A percentile compares a stretch with the other conserved stretches of the same genome.
Conservation (phyloP, 2,797 vertebrate genomes). For the Phataginus tetradactyla region DNA sequence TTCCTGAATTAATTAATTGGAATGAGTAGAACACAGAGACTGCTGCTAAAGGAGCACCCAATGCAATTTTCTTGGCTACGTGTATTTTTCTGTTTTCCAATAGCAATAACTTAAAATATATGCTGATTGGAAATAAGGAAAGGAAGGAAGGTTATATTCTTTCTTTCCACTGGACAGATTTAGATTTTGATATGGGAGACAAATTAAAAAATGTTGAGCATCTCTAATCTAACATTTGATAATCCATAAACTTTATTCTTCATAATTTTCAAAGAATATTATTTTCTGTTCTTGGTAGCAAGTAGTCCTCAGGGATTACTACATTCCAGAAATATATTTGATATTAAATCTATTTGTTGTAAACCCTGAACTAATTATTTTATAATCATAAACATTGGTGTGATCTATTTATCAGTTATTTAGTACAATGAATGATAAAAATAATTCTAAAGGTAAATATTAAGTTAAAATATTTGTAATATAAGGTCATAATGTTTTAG, state of each 20-base stretch:
- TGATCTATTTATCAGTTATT: neutral
- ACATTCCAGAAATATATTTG: slow-evolving; percentile 9
- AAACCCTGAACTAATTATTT: neutral
- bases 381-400: neutral
- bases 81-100: neutral
- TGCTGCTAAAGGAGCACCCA: neutral
- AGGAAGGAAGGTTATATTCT: neutral
- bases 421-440: slow-evolving; percentile 26
- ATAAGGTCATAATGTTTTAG: neutral
- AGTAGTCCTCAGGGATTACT: neutral
- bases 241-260: neutral
- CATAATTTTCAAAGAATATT: neutral
- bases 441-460: neutral
- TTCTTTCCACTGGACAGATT: neutral
- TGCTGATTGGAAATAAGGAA: neutral
- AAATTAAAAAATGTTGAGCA: neutral
- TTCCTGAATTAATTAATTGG: neutral
- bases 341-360: neutral
- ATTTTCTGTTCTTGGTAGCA: neutral
- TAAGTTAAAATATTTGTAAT: neutral
- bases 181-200: neutral
- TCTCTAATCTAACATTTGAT: neutral
- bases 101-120: neutral
- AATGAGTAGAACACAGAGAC: neutral
- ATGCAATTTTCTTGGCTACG: neutral